These are phyloP conservation scores for Sitodiplosis mosellana DNA, from an alignment of 1,140 invertebrate genomes.

Conservation along the genomic window DNA sequence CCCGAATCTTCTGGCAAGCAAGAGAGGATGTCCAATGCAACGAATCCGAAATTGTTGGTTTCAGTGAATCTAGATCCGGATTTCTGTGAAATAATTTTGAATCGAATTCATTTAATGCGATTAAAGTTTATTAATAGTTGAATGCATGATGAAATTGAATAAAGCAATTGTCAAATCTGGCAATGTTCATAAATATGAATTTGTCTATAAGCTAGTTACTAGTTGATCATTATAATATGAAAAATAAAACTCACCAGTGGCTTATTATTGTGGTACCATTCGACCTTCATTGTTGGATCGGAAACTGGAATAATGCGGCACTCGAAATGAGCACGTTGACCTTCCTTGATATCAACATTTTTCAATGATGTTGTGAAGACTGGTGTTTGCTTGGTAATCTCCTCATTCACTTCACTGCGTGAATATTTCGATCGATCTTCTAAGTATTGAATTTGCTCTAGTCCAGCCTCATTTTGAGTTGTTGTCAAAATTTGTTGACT, in stretches of 20 bases:
- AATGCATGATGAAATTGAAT: no score
- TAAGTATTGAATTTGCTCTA: conserved; percentile 73
- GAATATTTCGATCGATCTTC: conserved; percentile 66
- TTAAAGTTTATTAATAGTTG: no score
- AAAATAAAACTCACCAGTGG: no score
- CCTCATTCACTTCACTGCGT: conserved; percentile 52
- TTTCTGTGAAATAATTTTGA: no score
- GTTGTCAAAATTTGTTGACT: conserved; percentile 60
- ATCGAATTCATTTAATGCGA: no score
- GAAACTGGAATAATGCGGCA: conserved; percentile 89
- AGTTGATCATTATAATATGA: no score
- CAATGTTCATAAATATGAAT: no score
- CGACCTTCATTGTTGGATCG: conserved; percentile 88
- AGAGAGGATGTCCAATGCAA: conserved; percentile 80
- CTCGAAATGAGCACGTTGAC: conserved; percentile 90
- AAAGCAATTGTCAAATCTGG: no score
- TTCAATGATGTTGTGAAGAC: conserved; percentile 81
- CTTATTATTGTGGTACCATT: conserved; percentile 92
- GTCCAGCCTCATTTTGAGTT: conserved; percentile 65
- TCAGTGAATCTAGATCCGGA: conserved; percentile 76
- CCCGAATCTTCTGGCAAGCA: conserved; percentile 82
- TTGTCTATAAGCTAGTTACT: no score
- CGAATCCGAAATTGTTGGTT: conserved; percentile 88
- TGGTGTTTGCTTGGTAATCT: conserved; percentile 70
- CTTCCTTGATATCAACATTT: conserved; percentile 84